Evolutionary conservation across 2,113 vertebrate species (phyloP).

Genomic region (Origma solitaria): DNA sequence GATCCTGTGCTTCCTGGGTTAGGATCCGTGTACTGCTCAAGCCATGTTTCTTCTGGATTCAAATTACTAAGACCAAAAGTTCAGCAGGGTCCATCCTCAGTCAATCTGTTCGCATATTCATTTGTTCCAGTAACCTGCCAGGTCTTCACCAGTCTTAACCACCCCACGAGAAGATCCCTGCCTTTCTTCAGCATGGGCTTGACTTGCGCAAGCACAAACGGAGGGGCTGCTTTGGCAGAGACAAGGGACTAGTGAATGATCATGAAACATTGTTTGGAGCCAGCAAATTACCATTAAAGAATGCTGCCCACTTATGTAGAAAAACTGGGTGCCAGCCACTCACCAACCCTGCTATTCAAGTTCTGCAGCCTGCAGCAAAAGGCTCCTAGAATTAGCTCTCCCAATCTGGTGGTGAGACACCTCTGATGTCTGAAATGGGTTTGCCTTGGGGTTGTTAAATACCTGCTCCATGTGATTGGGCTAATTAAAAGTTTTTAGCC

Average conservation of each 20-base stretch:
- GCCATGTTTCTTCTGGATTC: background rate
- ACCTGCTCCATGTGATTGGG: conserved; percentile 59
- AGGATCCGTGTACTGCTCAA: rapidly evolving
- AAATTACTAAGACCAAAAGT: background rate
- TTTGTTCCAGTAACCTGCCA: background rate
- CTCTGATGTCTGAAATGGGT: conserved; percentile 32
- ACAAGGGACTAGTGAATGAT: background rate
- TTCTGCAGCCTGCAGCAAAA: conserved; percentile 3
- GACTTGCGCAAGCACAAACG: background rate
- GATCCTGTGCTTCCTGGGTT: background rate
- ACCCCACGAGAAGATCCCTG: background rate
- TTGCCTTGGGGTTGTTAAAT: conserved; percentile 55
- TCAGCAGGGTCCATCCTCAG: background rate
- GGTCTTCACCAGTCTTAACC: background rate
- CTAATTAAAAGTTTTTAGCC: conserved; percentile 61
- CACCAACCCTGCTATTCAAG: conserved; percentile 1
- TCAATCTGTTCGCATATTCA: background rate
- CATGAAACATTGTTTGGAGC: background rate
- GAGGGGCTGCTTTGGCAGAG: background rate
- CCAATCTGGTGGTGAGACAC: background rate
- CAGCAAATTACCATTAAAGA: background rate
- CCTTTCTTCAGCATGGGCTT: background rate
- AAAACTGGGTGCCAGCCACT: conserved; percentile 35
- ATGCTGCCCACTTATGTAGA: conserved; percentile 40
- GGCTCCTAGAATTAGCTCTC: background rate